Percentiles rank a stretch among this genome's conserved stretches.
phyloP scores from a whole-genome alignment of 2,113 vertebrate genomes.

The Burhinus bistriatus region DNA sequence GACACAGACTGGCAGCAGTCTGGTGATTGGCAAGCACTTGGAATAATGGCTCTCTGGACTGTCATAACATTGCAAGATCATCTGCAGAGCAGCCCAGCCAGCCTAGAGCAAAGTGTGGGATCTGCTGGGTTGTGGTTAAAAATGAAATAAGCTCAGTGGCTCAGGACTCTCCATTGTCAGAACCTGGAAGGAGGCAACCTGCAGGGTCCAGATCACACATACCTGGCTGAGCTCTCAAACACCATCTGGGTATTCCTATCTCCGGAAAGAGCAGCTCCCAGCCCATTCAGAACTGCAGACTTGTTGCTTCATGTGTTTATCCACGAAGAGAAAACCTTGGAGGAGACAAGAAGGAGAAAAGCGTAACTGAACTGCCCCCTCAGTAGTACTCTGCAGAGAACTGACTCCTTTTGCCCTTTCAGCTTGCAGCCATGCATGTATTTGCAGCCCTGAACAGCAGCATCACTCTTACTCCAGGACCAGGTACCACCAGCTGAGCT shows the following conservation, averaged over 20 bases:
- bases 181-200: neutral
- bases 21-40: slow-evolving; percentile 62
- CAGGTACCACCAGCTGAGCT: neutral
- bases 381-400: neutral
- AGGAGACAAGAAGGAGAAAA: neutral
- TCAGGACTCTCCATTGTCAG: accelerated
- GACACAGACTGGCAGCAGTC: slow-evolving; percentile 69
- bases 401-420: neutral
- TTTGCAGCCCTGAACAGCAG: neutral
- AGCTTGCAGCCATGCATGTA: accelerated
- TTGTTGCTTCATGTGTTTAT: neutral
- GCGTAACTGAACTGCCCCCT: neutral
- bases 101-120: neutral
- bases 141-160: neutral
- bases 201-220: neutral
- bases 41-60: slow-evolving; percentile 37
- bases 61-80: slow-evolving; percentile 57
- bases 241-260: accelerated
- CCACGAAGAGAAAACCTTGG: neutral
- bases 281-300: neutral
- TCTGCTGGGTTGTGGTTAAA: neutral
- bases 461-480: neutral
- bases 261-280: neutral
- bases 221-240: neutral
- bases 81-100: slow-evolving; percentile 40